Conservation (phyloP, 2,797 vertebrate genomes). For the Zenarchopterus dispar region DNA sequence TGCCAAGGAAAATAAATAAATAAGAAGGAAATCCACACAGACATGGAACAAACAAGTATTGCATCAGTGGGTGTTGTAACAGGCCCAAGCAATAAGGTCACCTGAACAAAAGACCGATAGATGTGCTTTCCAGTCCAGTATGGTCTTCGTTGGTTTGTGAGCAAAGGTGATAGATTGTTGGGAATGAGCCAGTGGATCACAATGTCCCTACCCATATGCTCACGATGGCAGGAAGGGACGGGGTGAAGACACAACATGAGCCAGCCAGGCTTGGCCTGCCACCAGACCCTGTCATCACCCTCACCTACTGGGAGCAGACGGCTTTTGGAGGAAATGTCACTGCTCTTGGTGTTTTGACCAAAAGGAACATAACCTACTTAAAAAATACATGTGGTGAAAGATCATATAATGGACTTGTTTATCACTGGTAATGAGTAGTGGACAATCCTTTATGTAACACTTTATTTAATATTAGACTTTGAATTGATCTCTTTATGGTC, state of each 20-base stretch:
- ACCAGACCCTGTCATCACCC: conserved; percentile 83
- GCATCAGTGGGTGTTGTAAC: neutral
- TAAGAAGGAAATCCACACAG: neutral
- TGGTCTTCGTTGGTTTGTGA: conserved; percentile 65
- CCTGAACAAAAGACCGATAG: conserved; percentile 50
- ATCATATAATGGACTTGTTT: neutral
- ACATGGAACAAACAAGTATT: conserved; percentile 14
- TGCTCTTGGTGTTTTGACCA: conserved; percentile 14
- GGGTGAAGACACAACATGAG: conserved; percentile 71
- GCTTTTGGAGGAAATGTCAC: conserved; percentile 32
- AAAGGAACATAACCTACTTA: neutral
- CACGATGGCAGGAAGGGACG: conserved; percentile 77
- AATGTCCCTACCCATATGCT: conserved; percentile 81
- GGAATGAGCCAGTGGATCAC: conserved; percentile 72
- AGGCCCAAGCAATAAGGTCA: conserved; percentile 19
- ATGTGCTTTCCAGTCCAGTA: conserved; percentile 51
- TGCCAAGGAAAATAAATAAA: conserved; percentile 22
- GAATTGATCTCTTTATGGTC: no score
- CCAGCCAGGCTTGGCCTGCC: conserved; percentile 78
- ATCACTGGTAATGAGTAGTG: neutral
- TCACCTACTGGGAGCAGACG: conserved; percentile 76
- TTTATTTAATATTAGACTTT: no score
- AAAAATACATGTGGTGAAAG: neutral
- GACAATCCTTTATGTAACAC: no score
- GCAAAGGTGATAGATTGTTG: conserved; percentile 78